phyloP scores from a whole-genome alignment of 2,113 vertebrate genomes.

The Epinephelus moara region DNA sequence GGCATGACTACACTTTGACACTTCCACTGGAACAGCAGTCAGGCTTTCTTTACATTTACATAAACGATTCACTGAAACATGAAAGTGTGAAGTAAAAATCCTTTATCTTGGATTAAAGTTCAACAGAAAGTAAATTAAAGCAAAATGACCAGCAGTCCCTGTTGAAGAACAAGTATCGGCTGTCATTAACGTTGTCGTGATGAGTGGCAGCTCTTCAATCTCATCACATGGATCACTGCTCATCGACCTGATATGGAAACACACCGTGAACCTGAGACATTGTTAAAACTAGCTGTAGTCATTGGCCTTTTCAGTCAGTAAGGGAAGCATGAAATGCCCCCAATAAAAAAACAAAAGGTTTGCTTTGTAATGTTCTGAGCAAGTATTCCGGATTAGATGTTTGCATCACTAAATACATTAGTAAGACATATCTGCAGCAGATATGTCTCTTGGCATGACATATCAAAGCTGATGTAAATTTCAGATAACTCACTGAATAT shows the following conservation, averaged over 20 bases:
- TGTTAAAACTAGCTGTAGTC: neutral
- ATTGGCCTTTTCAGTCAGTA: neutral
- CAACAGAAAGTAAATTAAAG: neutral
- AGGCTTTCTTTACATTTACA: neutral
- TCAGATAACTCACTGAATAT: neutral
- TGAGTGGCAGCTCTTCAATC: neutral
- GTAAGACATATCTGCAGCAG: neutral
- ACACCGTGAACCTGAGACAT: neutral
- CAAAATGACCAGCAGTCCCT: neutral
- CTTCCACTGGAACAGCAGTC: neutral
- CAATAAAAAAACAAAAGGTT: neutral
- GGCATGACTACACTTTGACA: neutral
- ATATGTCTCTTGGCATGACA: neutral
- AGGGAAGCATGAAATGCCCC: neutral
- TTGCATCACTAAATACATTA: neutral
- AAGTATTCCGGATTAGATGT: neutral
- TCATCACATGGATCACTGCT: neutral
- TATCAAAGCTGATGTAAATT: neutral
- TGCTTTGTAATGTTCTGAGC: neutral
- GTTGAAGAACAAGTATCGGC: neutral
- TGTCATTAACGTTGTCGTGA: neutral
- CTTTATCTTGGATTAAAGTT: neutral
- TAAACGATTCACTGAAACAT: neutral
- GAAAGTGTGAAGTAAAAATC: neutral
- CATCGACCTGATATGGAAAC: neutral